phyloP scores from a whole-genome alignment of 2,888 invertebrate genomes.

The Cheilosia urbana region DNA sequence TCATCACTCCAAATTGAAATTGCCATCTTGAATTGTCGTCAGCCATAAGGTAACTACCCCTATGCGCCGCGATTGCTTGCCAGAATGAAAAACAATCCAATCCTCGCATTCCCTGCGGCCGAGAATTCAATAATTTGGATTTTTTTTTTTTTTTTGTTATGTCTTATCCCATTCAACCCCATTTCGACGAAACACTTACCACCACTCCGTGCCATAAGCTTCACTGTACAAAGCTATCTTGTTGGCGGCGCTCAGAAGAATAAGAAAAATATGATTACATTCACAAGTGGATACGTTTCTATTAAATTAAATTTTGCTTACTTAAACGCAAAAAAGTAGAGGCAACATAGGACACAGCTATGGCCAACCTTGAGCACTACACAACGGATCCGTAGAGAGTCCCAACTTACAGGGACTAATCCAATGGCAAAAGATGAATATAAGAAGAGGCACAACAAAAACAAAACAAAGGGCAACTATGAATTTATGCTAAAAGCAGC shows the following conservation, averaged over 20 bases:
- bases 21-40: conserved; percentile 69
- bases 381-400: conserved; percentile 14
- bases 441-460: conserved; percentile 16
- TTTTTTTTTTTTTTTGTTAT: conserved; percentile 5
- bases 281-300: conserved; percentile 76
- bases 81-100: conserved; percentile 63
- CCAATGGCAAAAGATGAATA: conserved; percentile 32
- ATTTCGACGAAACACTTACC: conserved; percentile 13
- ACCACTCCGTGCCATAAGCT: conserved; percentile 47
- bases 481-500: conserved; percentile 69
- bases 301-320: conserved; percentile 75
- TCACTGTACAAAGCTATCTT: conserved; percentile 43
- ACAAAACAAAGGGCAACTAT: conserved; percentile 71
- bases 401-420: conserved; percentile 69
- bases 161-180: conserved; percentile 13
- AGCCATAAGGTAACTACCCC: conserved; percentile 56
- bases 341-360: conserved; percentile 18
- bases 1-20: conserved; percentile 67
- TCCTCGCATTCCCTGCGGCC: conserved; percentile 67
- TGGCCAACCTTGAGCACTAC: conserved; percentile 32
- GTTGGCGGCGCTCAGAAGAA: conserved; percentile 58
- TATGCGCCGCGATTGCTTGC: conserved; percentile 10
- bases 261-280: conserved; percentile 75
- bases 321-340: conserved; percentile 70
- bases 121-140: conserved; percentile 62